Conservation (phyloP, 2,888 invertebrate species). For the Elegia similella region DNA sequence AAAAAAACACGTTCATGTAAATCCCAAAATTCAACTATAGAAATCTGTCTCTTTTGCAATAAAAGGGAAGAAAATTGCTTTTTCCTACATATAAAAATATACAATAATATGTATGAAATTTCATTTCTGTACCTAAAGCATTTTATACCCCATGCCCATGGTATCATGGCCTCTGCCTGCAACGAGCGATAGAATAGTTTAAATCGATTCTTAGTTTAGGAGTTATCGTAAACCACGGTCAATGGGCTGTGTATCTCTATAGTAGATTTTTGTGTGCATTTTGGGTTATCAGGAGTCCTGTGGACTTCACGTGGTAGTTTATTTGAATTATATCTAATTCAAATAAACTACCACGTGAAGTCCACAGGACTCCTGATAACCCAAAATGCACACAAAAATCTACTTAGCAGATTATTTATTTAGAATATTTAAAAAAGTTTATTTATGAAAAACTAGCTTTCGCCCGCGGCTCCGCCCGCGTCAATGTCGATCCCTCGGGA, state of each 20-base stretch:
- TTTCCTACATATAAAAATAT: too few species aligned
- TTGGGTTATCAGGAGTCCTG: not conserved
- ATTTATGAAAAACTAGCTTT: too few species aligned
- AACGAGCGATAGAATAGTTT: conserved; percentile 7
- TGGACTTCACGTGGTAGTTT: too few species aligned
- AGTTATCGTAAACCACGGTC: conserved; percentile 3
- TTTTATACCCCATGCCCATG: not conserved
- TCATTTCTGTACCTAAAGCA: not conserved
- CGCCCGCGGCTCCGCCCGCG: too few species aligned
- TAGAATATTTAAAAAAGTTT: too few species aligned
- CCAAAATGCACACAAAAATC: not conserved
- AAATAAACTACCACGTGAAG: too few species aligned
- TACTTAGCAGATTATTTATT: too few species aligned
- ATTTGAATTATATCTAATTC: too few species aligned
- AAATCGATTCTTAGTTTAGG: conserved; percentile 5
- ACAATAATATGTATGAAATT: too few species aligned
- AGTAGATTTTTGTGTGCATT: not conserved
- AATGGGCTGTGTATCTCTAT: conserved; percentile 6
- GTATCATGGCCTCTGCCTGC: conserved; percentile 5
- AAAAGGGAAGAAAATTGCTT: not conserved
- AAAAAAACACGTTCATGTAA: too few species aligned
- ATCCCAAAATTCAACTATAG: too few species aligned
- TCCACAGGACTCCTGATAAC: not conserved
- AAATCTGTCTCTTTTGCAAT: not conserved
- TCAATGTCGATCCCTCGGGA: too few species aligned